Evolutionary conservation across 2,888 invertebrate genomes (phyloP).

Genomic region (Acanthosepion lycidas): DNA sequence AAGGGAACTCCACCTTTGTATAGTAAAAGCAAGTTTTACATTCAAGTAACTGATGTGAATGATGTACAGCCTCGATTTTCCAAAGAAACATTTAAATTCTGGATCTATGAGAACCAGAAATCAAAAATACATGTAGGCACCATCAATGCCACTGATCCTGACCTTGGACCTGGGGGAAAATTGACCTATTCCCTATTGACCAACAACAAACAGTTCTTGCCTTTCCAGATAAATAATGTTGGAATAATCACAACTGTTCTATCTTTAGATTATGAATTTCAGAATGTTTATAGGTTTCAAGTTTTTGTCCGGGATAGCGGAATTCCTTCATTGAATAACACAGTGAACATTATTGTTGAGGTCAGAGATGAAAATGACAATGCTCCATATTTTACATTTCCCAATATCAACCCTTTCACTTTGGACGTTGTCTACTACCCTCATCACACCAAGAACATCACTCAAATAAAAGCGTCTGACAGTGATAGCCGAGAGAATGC

Average conservation of each 20-base stretch:
- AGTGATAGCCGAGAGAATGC: constrained; percentile 8
- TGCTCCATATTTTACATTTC: background rate
- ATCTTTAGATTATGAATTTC: constrained; percentile 22
- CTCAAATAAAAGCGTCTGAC: background rate
- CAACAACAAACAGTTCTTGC: constrained; percentile 9
- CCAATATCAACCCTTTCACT: constrained; percentile 5
- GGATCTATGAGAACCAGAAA: background rate
- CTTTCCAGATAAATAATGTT: constrained; percentile 33
- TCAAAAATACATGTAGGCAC: background rate
- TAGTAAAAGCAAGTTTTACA: background rate
- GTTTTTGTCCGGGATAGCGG: background rate
- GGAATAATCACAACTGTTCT: background rate
- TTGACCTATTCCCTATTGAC: constrained; percentile 10
- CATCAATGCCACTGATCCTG: background rate
- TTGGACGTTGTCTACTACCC: background rate
- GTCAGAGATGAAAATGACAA: background rate
- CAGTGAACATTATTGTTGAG: background rate
- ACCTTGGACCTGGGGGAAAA: background rate
- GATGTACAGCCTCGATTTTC: background rate
- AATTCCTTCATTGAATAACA: background rate
- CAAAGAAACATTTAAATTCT: background rate
- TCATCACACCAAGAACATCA: constrained; percentile 11
- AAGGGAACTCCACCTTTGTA: background rate
- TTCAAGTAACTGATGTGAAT: background rate
- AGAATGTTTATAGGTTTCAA: background rate